A percentile compares a stretch with the other conserved stretches of the same genome.
Conservation (phyloP, 2,888 invertebrate species). For the Ophion obscuratus region DNA sequence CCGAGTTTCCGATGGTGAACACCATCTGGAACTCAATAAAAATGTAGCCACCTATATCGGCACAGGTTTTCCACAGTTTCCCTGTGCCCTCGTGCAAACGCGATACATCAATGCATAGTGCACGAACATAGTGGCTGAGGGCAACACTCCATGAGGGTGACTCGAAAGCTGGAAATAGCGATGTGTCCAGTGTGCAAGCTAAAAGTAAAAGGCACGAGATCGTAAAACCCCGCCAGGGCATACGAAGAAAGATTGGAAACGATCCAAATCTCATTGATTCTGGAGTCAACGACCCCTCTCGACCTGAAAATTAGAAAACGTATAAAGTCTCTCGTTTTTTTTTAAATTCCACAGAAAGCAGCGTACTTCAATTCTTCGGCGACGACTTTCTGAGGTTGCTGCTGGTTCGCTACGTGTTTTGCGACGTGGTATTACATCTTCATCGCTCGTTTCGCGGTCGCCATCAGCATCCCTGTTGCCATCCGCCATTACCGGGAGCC, state of each 20-base stretch:
- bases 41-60: no score
- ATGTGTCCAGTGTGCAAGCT: not conserved
- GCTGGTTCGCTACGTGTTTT: constrained; percentile 96
- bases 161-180: no score
- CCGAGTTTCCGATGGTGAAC: no score
- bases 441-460: constrained; percentile 94
- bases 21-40: no score
- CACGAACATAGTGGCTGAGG: no score
- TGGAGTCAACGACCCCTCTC: not conserved
- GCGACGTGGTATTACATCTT: constrained; percentile 94
- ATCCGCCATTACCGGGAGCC: constrained; percentile 93
- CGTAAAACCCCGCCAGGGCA: not conserved
- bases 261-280: not conserved
- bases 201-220: not conserved
- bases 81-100: no score
- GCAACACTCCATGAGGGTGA: no score
- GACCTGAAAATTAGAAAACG: no score
- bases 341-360: constrained; percentile 78
- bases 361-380: constrained; percentile 93
- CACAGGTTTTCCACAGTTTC: no score
- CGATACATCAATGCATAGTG: no score
- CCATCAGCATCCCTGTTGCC: constrained; percentile 93
- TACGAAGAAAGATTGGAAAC: not conserved
- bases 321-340: not conserved
- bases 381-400: constrained; percentile 97